phyloP scores from a whole-genome alignment of 2,888 invertebrate genomes.

The Ormyrus thymus region DNA sequence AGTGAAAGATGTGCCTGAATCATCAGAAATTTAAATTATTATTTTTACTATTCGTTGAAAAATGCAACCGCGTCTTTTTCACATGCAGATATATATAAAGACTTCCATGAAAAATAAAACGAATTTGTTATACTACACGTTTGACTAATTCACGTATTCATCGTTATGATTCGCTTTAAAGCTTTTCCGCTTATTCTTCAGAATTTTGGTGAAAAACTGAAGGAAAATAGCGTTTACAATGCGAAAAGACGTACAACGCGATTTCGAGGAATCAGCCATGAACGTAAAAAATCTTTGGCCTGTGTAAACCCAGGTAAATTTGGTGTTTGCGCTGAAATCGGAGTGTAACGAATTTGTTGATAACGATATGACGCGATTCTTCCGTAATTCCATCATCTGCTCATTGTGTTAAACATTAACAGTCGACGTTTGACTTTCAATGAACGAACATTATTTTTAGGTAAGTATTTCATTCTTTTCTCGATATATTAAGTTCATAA shows the following conservation, averaged over 20 bases:
- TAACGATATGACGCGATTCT: not conserved
- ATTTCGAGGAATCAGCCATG: slow-evolving; percentile 1
- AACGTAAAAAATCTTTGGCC: not conserved
- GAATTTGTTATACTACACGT: too few species aligned
- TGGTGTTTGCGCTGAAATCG: not conserved
- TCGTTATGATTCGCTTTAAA: too few species aligned
- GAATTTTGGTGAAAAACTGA: too few species aligned
- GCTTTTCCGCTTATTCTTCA: too few species aligned
- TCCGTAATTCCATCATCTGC: not conserved
- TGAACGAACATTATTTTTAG: not conserved
- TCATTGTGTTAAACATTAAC: not conserved
- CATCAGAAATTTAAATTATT: too few species aligned
- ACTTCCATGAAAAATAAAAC: too few species aligned
- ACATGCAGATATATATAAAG: too few species aligned
- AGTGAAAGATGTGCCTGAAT: too few species aligned
- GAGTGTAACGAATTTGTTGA: slow-evolving; percentile 7
- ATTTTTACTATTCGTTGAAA: too few species aligned
- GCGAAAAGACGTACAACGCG: not conserved
- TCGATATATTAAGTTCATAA: not conserved
- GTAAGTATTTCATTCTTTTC: not conserved
- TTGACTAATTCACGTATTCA: too few species aligned
- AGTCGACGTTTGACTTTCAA: slow-evolving; percentile 1
- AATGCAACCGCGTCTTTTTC: too few species aligned
- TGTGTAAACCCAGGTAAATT: not conserved
- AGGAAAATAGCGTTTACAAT: too few species aligned